These are phyloP conservation scores for Eretmochelys imbricata DNA, from an alignment of 2,113 vertebrate genomes.

Conservation along the genomic window DNA sequence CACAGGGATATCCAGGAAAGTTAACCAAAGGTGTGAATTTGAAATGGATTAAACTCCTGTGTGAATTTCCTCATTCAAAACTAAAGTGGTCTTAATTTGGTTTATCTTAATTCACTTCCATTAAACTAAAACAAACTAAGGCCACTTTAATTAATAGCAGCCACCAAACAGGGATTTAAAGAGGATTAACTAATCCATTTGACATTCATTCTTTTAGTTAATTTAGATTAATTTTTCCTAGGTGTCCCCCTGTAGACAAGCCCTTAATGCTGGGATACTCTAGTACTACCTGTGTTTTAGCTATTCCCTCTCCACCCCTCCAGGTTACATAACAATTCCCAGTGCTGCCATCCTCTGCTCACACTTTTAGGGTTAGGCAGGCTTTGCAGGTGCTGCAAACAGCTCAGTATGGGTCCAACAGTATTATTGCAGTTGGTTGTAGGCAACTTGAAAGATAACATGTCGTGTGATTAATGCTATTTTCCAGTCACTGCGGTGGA, in stretches of 20 bases:
- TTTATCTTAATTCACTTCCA: background rate
- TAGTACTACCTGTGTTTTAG: conserved; percentile 27
- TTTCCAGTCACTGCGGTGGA: background rate
- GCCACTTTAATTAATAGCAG: background rate
- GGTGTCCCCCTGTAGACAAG: background rate
- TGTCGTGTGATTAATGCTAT: background rate
- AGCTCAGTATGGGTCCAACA: background rate
- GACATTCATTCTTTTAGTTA: background rate
- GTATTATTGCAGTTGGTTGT: background rate
- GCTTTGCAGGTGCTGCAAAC: conserved; percentile 26
- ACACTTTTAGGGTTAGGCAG: background rate
- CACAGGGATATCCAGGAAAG: background rate
- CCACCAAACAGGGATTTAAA: background rate
- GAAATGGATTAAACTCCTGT: background rate
- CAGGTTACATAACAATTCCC: background rate
- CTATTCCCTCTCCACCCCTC: conserved; percentile 18
- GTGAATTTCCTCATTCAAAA: background rate
- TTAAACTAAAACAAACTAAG: background rate
- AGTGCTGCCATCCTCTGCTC: background rate
- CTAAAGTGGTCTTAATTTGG: background rate
- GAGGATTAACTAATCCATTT: background rate
- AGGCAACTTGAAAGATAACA: conserved; percentile 39
- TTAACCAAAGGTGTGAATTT: background rate
- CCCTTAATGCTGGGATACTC: background rate
- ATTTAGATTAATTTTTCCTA: background rate